Base-by-base conservation (phyloP, 2,888 invertebrate species). In the Microdon myrmicae region DNA sequence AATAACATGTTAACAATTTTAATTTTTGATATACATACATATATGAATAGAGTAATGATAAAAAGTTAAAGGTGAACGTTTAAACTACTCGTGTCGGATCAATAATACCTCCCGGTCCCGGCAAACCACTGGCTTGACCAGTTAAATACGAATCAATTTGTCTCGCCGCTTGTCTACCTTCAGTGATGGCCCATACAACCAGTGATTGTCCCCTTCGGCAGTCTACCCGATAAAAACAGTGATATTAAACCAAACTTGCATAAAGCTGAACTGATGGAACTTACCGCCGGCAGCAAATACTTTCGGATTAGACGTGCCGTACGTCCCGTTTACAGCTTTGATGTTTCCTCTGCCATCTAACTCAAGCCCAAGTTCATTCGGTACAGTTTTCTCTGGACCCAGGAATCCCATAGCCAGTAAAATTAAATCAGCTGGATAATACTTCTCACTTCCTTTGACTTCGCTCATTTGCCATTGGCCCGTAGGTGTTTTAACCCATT, bases 321-420 rank as follows among this genome's bases (percentile, higher is more conserved):
- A 96, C 74, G 88, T 86, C 13, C 88, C 87, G 67, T 83, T 82
- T 2, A 87, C 85, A 0, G 95, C 94, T 72, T 91, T 87, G 69
- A 96, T 88, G 81, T 99, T 99, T 72, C 96, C 94, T 66, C 98
- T 87, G 0, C 90, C 88, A 81, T 99, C 98, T 73, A 94, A 82
- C 26, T 91, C 89, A 26, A 96, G 81, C 86, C 84, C 84, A 2
- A 86, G 79, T 76, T 98, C 92, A 70, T 87, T 86, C 37, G 94
- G 89, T 45, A 98, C 88, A 59, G 90, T 87, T 74, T 92, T 85
- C 82, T 98, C 97, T 0, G 97, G 97, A 0, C 97, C 97, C 60
- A 96, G 82, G 84, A 99, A 99, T 72, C 99, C 99, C 98, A 99
- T 98, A 2, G 99, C 99, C 38, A 99, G 84, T 66, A 99, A 83